phyloP scores from a whole-genome alignment of 2,113 vertebrate species.

The Pithys albifrons region DNA sequence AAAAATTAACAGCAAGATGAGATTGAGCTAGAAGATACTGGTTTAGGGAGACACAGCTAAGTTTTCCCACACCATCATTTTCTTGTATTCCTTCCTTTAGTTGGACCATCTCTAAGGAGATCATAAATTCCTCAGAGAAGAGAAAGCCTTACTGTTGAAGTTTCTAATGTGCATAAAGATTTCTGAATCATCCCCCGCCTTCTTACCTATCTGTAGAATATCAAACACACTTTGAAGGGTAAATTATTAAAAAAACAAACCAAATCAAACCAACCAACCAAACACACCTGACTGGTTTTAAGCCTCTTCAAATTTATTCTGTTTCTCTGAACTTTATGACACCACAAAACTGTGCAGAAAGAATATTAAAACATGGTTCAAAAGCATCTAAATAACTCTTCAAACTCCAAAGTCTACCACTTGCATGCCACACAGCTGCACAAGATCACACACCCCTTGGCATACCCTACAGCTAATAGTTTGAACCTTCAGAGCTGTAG shows the following conservation, averaged over 20 bases:
- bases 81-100: not conserved
- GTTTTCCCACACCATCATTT: not conserved
- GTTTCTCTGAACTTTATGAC: constrained; percentile 29
- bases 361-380: not conserved
- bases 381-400: constrained; percentile 8
- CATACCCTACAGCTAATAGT: not conserved
- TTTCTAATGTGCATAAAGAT: not conserved
- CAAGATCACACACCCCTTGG: not conserved
- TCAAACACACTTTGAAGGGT: not conserved
- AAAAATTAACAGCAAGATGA: not conserved
- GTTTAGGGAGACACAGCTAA: not conserved
- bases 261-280: not conserved
- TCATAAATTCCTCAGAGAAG: not conserved
- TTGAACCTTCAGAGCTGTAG: not conserved
- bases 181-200: not conserved
- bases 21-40: not conserved
- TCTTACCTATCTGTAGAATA: not conserved
- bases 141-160: not conserved
- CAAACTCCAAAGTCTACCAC: not conserved
- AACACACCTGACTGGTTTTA: not conserved
- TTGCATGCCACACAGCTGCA: constrained; percentile 11
- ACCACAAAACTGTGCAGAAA: not conserved
- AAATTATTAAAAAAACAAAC: not conserved
- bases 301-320: constrained; percentile 23
- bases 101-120: not conserved